These are phyloP conservation scores for Danaus melanippus DNA, from an alignment of 1,140 invertebrate species.

Conservation along the genomic window DNA sequence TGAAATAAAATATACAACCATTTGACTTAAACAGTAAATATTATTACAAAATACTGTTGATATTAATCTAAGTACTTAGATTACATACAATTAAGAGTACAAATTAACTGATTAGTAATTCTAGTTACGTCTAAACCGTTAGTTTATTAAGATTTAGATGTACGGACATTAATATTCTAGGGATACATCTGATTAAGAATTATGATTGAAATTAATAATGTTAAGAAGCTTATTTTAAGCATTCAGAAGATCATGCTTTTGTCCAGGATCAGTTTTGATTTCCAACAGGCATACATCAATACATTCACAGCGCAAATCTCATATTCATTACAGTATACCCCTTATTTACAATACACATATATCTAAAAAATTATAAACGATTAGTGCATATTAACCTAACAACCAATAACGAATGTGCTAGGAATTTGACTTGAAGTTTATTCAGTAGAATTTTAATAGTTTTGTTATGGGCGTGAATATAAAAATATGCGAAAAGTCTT, in stretches of 20 bases:
- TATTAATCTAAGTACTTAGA: slow-evolving; percentile 14
- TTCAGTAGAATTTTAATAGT: slow-evolving; percentile 7
- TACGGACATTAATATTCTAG: not conserved
- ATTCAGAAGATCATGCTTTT: slow-evolving; percentile 38
- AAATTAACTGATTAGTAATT: too few relatives aligned
- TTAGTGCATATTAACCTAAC: slow-evolving; percentile 49
- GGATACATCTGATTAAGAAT: slow-evolving; percentile 8
- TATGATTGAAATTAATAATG: not conserved
- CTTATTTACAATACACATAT: slow-evolving; percentile 51
- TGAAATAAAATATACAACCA: slow-evolving; percentile 25
- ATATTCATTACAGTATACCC: slow-evolving; percentile 21
- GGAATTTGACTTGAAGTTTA: slow-evolving; percentile 16
- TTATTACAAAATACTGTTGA: slow-evolving; percentile 15
- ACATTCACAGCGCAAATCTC: slow-evolving; percentile 53
- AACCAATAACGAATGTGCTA: slow-evolving; percentile 52
- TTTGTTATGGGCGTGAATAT: slow-evolving; percentile 26
- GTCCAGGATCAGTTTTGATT: not conserved
- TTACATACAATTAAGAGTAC: not conserved
- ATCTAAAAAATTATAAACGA: slow-evolving; percentile 37
- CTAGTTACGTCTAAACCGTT: slow-evolving; percentile 2
- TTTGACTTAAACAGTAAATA: slow-evolving; percentile 18
- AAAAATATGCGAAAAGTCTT: slow-evolving; percentile 66
- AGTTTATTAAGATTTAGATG: not conserved
- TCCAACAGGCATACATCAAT: slow-evolving; percentile 33
- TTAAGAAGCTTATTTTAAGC: slow-evolving; percentile 20